Evolutionary conservation across 64 coral and sea anemone species (phyloP).

Genomic region (Pachyseris speciosa): DNA sequence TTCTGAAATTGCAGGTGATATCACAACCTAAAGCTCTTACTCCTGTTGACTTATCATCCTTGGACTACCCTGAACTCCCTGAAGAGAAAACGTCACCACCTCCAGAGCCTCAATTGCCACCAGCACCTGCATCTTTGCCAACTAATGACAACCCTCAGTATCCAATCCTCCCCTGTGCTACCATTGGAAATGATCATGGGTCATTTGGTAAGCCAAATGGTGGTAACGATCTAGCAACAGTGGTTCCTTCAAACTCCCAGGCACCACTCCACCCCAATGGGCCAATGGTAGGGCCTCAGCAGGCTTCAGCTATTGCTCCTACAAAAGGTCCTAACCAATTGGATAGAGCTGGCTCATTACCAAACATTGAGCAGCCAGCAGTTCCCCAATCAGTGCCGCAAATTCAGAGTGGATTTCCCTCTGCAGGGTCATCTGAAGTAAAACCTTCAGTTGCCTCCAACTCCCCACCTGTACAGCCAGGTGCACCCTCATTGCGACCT

Average conservation of each 20-base stretch:
- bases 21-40: slow-evolving; percentile 4
- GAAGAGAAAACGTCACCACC: slow-evolving; percentile 15
- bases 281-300: not conserved
- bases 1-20: not conserved
- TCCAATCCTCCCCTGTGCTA: not conserved
- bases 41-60: not conserved
- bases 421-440: not conserved
- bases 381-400: not conserved
- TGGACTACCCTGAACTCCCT: slow-evolving; percentile 69
- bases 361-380: not conserved
- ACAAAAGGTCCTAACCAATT: not conserved
- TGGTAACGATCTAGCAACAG: not conserved
- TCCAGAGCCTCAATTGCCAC: not conserved
- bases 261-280: not conserved
- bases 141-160: not conserved
- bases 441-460: not conserved
- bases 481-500: not conserved
- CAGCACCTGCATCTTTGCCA: not conserved
- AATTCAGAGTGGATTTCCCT: not conserved
- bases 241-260: not conserved
- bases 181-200: not conserved
- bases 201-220: not conserved
- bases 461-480: not conserved
- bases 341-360: not conserved
- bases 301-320: not conserved